Base-by-base conservation (phyloP, 2,797 vertebrate genomes). In the Halcyon smyrnensis region DNA sequence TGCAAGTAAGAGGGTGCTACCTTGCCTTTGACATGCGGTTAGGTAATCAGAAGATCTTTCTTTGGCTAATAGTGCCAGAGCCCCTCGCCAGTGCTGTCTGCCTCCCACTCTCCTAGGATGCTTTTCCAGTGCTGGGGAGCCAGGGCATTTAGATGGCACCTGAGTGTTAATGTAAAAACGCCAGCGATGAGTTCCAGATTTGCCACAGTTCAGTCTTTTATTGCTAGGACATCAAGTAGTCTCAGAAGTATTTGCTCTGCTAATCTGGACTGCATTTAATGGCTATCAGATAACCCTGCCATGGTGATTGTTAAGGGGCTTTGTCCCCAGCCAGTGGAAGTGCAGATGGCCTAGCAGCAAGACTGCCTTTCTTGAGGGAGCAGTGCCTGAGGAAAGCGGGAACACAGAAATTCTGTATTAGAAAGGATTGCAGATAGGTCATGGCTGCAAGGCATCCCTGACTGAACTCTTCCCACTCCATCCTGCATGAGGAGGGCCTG, bases 181-280 rank as follows among this genome's bases (percentile, higher is more conserved):
- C 74, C 89, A 70, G 85, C 0, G 0, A 48, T 1, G 2, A 92
- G 77, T 97, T 97, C 94, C 93, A 80, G 70, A 96, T 95, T 97
- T 5, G 41, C 77, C 64, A 96, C 92, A 94, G 77, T 51, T 88
- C 3, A 2, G 74, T 17, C 56, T 90, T 70, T 81, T 87, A 84
- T 79, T 82, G 82, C 41, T 6, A 71, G 93, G 71, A 84, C 91
- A 81, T 53, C 92, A 62, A 93, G 82, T 30, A 90, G 82, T 63
- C 80, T 95, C 89, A 96, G 89, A 91, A 95, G 69, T 93, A 91
- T 90, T 92, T 90, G 50, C 76, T 88, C n/a, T 76, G 64, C 85
- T 96, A 93, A 96, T 87, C 91, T 96, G 96, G 95, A 82, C 71
- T 88, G 25, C 80, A 95, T 97, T 97, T 96, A 87, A 96, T 94